Conservation (phyloP, 1,140 invertebrate species). For the Apis florea region DNA sequence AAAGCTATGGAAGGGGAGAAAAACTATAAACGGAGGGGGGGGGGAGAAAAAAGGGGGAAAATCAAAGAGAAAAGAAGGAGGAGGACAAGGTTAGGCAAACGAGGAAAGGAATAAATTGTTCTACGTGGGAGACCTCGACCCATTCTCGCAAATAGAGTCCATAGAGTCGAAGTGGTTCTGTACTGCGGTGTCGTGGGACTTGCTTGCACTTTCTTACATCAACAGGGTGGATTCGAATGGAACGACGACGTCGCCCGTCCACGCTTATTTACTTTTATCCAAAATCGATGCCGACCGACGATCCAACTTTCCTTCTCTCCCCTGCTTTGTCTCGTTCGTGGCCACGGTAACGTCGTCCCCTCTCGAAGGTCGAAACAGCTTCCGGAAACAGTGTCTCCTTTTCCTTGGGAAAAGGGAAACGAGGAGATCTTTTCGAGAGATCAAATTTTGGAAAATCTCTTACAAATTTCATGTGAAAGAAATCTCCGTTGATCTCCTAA, state of each 20-base stretch:
- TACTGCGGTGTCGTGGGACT: constrained; percentile 59
- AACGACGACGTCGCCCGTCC: constrained; percentile 34
- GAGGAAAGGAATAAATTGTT: constrained; percentile 53
- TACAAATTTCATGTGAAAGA: too few species aligned
- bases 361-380: too few species aligned
- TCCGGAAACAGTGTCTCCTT: too few species aligned
- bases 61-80: neutral
- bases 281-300: constrained; percentile 48
- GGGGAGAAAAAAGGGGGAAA: neutral
- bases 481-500: too few species aligned
- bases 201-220: constrained; percentile 56
- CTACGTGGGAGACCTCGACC: constrained; percentile 30
- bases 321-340: neutral
- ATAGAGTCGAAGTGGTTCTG: constrained; percentile 59
- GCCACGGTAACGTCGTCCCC: too few species aligned
- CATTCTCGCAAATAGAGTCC: constrained; percentile 62
- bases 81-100: constrained; percentile 16
- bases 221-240: constrained; percentile 30
- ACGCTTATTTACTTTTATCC: constrained; percentile 62
- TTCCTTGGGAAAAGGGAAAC: too few species aligned
- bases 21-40: neutral
- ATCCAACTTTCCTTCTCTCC: neutral
- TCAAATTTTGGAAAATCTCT: too few species aligned
- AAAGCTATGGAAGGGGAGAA: too few species aligned
- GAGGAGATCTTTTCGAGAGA: too few species aligned